These are phyloP conservation scores for Thecophora atra DNA, from an alignment of 2,888 invertebrate species.

Conservation along the genomic window DNA sequence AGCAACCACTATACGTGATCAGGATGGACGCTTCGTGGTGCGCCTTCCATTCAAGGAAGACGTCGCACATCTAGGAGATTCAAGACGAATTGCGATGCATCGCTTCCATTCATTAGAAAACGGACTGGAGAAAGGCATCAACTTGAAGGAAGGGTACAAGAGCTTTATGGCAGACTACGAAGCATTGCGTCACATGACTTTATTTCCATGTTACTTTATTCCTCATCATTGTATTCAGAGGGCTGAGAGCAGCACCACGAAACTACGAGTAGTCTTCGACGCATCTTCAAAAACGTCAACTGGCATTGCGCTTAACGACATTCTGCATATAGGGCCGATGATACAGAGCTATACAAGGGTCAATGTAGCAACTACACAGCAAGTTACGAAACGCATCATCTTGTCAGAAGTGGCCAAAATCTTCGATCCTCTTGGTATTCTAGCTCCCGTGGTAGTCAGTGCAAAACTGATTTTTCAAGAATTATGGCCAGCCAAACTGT, in stretches of 20 bases:
- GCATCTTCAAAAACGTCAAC: neutral
- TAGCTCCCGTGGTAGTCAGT: too few relatives aligned
- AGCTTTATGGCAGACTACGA: constrained; percentile 1
- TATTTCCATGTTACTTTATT: neutral
- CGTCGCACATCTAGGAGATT: neutral
- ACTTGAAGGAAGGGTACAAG: neutral
- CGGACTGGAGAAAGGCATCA: neutral
- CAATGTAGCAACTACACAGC: neutral
- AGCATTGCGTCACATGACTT: neutral
- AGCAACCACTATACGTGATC: too few relatives aligned
- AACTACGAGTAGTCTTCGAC: neutral
- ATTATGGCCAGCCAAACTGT: too few relatives aligned
- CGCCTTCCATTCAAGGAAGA: too few relatives aligned
- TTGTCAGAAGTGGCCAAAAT: too few relatives aligned
- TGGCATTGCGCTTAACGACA: constrained; percentile 2
- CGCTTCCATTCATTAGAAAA: constrained; percentile 4
- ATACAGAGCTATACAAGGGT: neutral
- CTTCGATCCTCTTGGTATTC: too few relatives aligned
- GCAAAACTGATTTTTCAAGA: too few relatives aligned
- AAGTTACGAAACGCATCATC: too few relatives aligned
- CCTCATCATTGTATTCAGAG: constrained; percentile 9
- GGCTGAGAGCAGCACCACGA: too few relatives aligned
- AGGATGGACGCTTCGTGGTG: too few relatives aligned
- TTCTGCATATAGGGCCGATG: neutral
- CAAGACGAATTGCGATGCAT: neutral